Evolutionary conservation across 37 sponge, comb jelly and placozoan genomes (phyloP).

Genomic region (Hexactinellida sp.): DNA sequence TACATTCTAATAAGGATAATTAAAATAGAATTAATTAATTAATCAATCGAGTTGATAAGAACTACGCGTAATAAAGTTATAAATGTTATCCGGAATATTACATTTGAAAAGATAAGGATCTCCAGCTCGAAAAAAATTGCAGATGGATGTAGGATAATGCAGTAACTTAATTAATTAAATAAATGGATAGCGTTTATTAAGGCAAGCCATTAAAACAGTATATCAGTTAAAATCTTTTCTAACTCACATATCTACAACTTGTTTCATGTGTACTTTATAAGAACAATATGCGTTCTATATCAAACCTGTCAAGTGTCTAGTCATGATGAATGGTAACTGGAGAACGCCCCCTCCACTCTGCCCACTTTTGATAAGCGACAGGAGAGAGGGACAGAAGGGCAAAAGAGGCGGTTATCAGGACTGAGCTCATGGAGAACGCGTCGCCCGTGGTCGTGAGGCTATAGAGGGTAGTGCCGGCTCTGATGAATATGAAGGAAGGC

Average conservation of each 20-base stretch:
- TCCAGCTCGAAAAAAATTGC: too few relatives aligned
- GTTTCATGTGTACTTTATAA: not conserved
- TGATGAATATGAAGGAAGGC: conserved; percentile 68
- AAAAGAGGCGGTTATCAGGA: conserved; percentile 38
- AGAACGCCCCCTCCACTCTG: not conserved
- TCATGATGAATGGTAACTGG: not conserved
- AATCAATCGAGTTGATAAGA: too few relatives aligned
- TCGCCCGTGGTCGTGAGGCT: conserved; percentile 65
- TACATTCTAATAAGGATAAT: too few relatives aligned
- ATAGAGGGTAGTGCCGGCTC: conserved; percentile 82
- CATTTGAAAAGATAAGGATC: too few relatives aligned
- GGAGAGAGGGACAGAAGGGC: conserved; percentile 66
- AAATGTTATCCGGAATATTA: too few relatives aligned
- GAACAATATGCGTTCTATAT: not conserved
- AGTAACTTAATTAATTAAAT: too few relatives aligned
- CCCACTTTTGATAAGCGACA: conserved; percentile 39
- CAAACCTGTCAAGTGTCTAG: not conserved
- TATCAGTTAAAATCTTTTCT: too few relatives aligned
- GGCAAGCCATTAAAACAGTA: too few relatives aligned
- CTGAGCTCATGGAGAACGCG: conserved; percentile 44
- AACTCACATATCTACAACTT: conserved; percentile 14
- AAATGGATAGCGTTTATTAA: too few relatives aligned
- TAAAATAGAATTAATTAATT: too few relatives aligned
- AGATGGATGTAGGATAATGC: too few relatives aligned
- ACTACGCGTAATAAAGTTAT: too few relatives aligned